Conservation (phyloP, 2,797 vertebrate species). For the Acropternis orthonyx region DNA sequence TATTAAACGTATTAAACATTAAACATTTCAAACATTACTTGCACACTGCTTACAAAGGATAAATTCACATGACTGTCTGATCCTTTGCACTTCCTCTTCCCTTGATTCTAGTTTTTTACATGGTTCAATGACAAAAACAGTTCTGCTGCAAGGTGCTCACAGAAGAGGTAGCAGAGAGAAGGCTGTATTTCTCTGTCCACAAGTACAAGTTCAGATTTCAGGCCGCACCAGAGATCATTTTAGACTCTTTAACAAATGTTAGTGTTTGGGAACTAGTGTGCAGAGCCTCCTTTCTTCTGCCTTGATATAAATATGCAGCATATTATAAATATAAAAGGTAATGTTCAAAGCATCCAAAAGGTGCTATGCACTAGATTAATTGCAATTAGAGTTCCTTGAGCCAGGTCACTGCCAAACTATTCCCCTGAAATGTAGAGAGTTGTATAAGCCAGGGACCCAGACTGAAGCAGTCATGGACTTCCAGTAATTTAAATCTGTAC, state of each 20-base stretch:
- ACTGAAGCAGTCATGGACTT: rapidly evolving
- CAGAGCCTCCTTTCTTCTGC: not conserved
- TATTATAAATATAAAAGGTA: not conserved
- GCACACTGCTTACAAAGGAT: not conserved
- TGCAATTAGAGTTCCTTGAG: not conserved
- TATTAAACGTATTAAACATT: not conserved
- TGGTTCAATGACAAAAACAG: not conserved
- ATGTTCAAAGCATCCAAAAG: not conserved
- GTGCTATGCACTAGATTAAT: not conserved
- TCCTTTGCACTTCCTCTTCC: not conserved
- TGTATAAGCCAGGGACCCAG: not conserved
- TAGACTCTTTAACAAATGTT: not conserved
- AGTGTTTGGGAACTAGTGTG: not conserved
- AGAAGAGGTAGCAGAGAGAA: not conserved
- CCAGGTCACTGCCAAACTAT: not conserved
- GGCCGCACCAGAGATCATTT: not conserved
- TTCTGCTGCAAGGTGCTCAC: not conserved
- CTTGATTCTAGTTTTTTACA: not conserved
- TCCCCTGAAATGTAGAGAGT: not conserved
- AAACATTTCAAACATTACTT: not conserved
- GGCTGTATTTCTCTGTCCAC: not conserved
- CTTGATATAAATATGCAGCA: not conserved
- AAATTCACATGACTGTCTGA: not conserved
- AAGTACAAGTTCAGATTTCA: not conserved
- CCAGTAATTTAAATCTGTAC: not conserved